phyloP scores from a whole-genome alignment of 2,797 vertebrate genomes.

The Pyrocephalus nanus region DNA sequence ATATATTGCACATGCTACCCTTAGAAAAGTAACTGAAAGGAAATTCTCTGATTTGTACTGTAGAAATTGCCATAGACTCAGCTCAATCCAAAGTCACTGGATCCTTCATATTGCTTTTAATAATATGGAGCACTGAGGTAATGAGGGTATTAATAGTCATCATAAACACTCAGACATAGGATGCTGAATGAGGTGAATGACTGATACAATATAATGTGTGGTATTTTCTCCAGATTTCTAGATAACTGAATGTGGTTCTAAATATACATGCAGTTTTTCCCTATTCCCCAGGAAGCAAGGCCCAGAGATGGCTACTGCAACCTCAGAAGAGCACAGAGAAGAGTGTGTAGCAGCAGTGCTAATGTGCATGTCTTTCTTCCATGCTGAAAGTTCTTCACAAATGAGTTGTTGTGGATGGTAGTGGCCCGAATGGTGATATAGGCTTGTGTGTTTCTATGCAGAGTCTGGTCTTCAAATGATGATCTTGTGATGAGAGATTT shows the following conservation, averaged over 20 bases:
- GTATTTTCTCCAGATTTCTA: neutral
- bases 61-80: neutral
- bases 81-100: neutral
- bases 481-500: constrained; percentile 9
- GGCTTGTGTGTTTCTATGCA: neutral
- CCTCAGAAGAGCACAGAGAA: neutral
- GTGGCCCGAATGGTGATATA: neutral
- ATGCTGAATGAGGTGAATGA: neutral
- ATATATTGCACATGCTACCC: neutral
- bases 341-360: neutral
- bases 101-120: neutral
- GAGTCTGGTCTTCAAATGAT: neutral
- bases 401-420: neutral
- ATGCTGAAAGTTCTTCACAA: neutral
- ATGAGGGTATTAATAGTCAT: neutral
- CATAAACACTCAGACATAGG: neutral
- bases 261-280: neutral
- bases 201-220: neutral
- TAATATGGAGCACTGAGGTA: neutral
- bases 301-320: neutral
- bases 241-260: neutral
- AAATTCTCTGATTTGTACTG: neutral
- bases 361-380: neutral
- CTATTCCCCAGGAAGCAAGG: neutral
- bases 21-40: neutral